Conservation (phyloP, 2,888 invertebrate genomes). For the Rhabditoides inermis region DNA sequence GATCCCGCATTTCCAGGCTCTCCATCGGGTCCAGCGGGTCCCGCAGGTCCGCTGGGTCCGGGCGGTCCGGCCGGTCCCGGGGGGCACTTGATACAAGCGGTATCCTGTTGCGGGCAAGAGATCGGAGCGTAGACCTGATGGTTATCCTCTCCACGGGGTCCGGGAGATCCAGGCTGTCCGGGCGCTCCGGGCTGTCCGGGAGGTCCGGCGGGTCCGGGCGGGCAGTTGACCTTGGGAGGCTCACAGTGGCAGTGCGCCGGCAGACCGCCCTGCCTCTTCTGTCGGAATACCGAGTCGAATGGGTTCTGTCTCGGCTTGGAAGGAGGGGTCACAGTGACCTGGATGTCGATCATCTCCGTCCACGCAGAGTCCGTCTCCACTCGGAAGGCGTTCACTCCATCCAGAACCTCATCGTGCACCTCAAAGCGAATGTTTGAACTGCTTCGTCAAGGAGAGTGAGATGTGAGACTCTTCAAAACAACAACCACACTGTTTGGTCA, state of each 20-base stretch:
- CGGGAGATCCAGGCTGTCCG: slow-evolving; percentile 33
- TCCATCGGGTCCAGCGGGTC: slow-evolving; percentile 41
- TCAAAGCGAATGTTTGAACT: no score
- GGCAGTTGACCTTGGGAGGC: not conserved
- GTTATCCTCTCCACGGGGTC: slow-evolving; percentile 35
- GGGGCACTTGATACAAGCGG: slow-evolving; percentile 42
- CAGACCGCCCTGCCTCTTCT: no score
- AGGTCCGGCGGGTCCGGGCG: no score
- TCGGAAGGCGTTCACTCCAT: slow-evolving; percentile 45
- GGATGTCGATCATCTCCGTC: slow-evolving; percentile 48
- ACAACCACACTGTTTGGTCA: no score
- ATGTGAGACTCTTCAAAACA: no score
- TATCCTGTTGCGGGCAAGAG: slow-evolving; percentile 25
- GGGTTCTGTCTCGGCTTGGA: slow-evolving; percentile 35
- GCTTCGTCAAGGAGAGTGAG: no score
- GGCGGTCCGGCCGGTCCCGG: slow-evolving; percentile 39
- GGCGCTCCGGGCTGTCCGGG: no score
- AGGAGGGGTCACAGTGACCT: slow-evolving; percentile 46
- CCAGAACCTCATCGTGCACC: no score
- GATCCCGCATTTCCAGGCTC: slow-evolving; percentile 31
- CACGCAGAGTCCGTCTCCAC: slow-evolving; percentile 49
- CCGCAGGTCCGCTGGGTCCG: slow-evolving; percentile 36
- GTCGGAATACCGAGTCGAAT: no score
- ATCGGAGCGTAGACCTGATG: slow-evolving; percentile 30
- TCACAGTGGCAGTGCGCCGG: no score